Conservation (phyloP, 2,113 vertebrate species). For the Scolopax mira region DNA sequence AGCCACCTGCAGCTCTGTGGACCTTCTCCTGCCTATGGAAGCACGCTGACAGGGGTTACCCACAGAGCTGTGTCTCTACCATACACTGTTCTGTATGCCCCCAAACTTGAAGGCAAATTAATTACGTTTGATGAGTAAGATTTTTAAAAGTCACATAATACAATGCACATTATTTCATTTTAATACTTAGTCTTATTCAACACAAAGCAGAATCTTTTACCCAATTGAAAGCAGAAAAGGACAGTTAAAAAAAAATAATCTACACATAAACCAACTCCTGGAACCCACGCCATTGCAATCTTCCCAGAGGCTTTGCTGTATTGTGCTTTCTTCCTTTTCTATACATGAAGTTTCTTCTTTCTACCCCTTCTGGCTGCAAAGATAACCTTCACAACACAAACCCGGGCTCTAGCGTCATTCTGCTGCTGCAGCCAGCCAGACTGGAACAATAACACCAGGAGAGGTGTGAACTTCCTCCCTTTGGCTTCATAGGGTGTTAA, state of each 20-base stretch:
- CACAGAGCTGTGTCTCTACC: neutral
- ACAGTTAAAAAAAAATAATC: neutral
- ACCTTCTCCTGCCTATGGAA: neutral
- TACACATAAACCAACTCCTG: neutral
- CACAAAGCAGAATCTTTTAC: neutral
- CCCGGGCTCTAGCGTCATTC: neutral
- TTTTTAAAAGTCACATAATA: neutral
- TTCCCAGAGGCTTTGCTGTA: constrained; percentile 49
- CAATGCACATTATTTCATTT: neutral
- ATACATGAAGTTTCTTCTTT: constrained; percentile 33
- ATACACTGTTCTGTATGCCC: neutral
- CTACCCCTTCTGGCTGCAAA: constrained; percentile 31
- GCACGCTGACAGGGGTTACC: neutral
- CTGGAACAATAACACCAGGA: constrained; percentile 48
- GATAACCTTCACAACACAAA: constrained; percentile 61
- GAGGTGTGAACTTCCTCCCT: constrained; percentile 62
- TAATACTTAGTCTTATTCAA: neutral
- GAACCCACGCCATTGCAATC: neutral
- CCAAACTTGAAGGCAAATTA: neutral
- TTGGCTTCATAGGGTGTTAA: constrained; percentile 52
- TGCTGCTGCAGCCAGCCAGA: constrained; percentile 8
- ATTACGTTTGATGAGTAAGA: neutral
- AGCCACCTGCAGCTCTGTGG: neutral
- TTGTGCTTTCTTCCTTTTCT: constrained; percentile 52
- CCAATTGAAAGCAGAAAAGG: neutral